These are phyloP conservation scores for Propithecus coquereli DNA, from an alignment of 2,113 vertebrate species.

Conservation along the genomic window DNA sequence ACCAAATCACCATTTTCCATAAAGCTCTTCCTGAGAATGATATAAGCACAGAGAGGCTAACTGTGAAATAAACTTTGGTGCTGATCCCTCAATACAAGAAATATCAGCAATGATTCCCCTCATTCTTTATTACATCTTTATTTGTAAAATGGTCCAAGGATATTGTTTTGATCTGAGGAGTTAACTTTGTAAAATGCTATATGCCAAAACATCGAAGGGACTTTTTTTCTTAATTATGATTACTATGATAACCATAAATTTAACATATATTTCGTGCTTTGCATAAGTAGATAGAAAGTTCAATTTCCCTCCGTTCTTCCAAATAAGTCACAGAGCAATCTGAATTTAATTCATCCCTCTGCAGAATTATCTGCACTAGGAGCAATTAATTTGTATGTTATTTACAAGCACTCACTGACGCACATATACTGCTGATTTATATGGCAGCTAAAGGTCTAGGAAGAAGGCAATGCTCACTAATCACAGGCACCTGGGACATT, in stretches of 20 bases:
- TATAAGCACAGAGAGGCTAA: background rate
- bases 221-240: background rate
- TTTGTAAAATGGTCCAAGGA: background rate
- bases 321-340: background rate
- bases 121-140: background rate
- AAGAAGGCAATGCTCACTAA: conserved; percentile 5
- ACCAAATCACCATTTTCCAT: background rate
- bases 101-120: background rate
- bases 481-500: background rate
- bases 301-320: background rate
- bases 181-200: background rate
- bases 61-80: background rate
- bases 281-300: conserved; percentile 21
- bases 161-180: background rate
- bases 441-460: conserved; percentile 39
- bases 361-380: conserved; percentile 16
- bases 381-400: conserved; percentile 62
- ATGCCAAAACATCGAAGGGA: background rate
- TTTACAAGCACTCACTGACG: conserved; percentile 68
- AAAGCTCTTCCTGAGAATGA: background rate
- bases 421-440: conserved; percentile 69
- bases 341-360: conserved; percentile 30
- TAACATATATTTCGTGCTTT: background rate
- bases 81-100: background rate
- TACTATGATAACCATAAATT: background rate